Percentiles rank a stretch among this genome's conserved stretches.
Conservation (phyloP, 2,113 vertebrate genomes). For the Anser cygnoides region DNA sequence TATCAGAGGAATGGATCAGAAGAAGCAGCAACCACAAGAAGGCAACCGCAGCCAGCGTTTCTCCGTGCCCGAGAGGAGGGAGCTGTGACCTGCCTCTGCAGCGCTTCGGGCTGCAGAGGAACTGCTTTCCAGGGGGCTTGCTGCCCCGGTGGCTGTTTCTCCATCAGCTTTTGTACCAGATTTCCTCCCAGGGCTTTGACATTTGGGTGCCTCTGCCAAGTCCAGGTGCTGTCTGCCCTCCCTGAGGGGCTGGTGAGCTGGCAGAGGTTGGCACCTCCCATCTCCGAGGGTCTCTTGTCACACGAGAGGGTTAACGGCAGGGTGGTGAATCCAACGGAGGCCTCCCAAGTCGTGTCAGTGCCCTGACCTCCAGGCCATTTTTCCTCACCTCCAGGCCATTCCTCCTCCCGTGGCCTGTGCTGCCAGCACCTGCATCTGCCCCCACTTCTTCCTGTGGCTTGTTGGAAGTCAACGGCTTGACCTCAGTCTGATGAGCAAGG, state of each 20-base stretch:
- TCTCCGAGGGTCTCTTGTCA: not conserved
- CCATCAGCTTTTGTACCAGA: not conserved
- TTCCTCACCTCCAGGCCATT: not conserved
- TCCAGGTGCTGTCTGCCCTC: not conserved
- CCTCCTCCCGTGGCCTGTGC: not conserved
- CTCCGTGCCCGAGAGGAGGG: not conserved
- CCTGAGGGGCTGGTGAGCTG: not conserved
- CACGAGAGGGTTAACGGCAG: too few species aligned
- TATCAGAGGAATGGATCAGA: not conserved
- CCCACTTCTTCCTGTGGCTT: not conserved
- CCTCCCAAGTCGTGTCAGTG: not conserved
- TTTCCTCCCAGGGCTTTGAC: not conserved
- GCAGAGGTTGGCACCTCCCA: not conserved
- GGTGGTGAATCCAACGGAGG: not conserved
- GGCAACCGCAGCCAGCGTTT: not conserved
- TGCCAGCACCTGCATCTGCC: not conserved
- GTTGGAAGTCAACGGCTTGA: conserved; percentile 1
- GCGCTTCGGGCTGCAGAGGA: not conserved
- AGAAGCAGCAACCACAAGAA: not conserved
- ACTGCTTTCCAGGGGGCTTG: not conserved
- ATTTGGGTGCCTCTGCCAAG: not conserved
- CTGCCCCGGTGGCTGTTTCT: not conserved
- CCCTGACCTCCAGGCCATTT: not conserved
- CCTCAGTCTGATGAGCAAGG: not conserved
- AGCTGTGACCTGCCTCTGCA: not conserved